Evolutionary conservation across 2,888 invertebrate species (phyloP).

Genomic region (Gonocerus acuteangulatus): DNA sequence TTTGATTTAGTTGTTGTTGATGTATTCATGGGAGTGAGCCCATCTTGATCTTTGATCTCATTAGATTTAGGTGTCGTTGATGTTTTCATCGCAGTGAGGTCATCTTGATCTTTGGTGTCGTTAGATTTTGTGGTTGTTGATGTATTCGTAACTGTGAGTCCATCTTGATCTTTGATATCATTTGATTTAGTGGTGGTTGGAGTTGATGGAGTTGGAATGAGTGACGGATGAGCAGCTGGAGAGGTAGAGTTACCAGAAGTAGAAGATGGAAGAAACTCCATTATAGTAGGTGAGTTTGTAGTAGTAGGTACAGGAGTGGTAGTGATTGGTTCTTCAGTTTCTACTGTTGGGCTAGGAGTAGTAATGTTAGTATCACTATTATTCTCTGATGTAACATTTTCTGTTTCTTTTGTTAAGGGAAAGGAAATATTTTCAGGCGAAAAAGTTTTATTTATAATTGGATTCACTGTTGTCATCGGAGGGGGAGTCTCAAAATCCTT

Average conservation of each 20-base stretch:
- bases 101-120: slow-evolving; percentile 8
- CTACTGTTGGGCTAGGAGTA: neutral
- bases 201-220: neutral
- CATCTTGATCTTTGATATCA: slow-evolving; percentile 9
- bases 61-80: no score
- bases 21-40: no score
- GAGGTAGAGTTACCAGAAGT: neutral
- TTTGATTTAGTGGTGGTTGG: slow-evolving; percentile 10
- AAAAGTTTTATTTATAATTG: slow-evolving; percentile 12
- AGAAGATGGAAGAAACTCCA: neutral
- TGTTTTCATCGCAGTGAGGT: no score
- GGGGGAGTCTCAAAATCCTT: neutral
- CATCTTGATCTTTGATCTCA: no score
- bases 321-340: neutral
- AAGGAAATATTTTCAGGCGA: neutral
- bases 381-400: neutral
- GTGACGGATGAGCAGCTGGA: no score
- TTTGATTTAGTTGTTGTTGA: no score
- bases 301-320: slow-evolving; percentile 9
- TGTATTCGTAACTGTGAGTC: no score
- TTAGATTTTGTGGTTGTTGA: slow-evolving; percentile 9
- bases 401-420: neutral
- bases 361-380: neutral
- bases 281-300: neutral
- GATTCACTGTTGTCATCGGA: neutral